Base-by-base conservation (phyloP, 1,140 invertebrate genomes). In the Drosophila lacertosa region DNA sequence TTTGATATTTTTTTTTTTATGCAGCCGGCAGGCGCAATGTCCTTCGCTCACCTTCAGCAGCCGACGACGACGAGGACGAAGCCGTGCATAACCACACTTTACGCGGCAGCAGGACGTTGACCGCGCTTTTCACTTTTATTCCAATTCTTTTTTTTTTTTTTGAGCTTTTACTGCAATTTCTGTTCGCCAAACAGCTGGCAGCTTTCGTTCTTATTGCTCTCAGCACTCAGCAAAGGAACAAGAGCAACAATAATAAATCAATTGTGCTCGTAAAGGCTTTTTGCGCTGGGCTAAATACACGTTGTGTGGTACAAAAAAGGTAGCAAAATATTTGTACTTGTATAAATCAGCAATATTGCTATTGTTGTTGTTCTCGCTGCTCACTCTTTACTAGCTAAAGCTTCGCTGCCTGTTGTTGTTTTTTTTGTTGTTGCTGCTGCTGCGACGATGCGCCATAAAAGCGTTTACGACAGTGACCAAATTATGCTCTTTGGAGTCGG, bases 41-140 rank as follows among this genome's bases (percentile, higher is more conserved):
- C 81, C 81, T 86, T 81, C 53, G 73, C 81, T 84, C 81, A 84
- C 81, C 81, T 86, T 81, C 62, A 72, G 20, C 65, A 59, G 54
- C 32, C 62, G 35, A 26, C 39, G 48, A 48, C 15, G 26, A 42
- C 53, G 20, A 62, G 65, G 65, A 69, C 39, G 11, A 39, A 10
- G 40, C 37, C 64, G 44, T 66, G 44, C 65, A 77, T 69, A 63
- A 55, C 64, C 59, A 44, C 32, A 70, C 62, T 72, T 59, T 62
- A 9, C 37, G 15, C 15, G 37, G 39, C 53, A 47, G 55, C 76
- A 79, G 77, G 67, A 81, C 57, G 67, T 66, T 73, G 71, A 80
- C 77, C 77, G 76, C 64, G 70, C 39, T 53, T 48, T 47, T 55
- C 35, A 44, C 45, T 57, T 32, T 58, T 58, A 44, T 54, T 66